Evolutionary conservation across 2,113 vertebrate species (phyloP).

Genomic region (Bolborhynchus lineola): DNA sequence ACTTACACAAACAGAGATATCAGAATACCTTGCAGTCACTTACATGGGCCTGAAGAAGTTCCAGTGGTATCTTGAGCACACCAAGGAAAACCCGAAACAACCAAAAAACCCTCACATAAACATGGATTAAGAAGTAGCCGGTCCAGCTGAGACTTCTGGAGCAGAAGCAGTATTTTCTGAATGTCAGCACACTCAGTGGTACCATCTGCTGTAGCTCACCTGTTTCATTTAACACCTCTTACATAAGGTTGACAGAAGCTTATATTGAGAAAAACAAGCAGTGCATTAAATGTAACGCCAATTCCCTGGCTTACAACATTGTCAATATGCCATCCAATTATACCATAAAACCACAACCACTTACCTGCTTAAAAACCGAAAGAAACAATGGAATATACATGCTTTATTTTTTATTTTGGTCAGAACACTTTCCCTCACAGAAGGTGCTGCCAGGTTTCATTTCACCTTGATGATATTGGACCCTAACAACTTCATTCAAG

Average conservation of each 20-base stretch:
- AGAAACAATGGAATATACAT: neutral
- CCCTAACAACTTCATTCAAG: neutral
- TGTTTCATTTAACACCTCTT: neutral
- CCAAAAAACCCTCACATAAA: neutral
- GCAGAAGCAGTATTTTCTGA: neutral
- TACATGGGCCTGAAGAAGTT: neutral
- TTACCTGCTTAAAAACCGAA: neutral
- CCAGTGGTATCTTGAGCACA: neutral
- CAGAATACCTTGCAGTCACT: neutral
- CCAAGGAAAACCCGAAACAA: neutral
- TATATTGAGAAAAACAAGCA: neutral
- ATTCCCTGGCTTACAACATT: rapidly evolving
- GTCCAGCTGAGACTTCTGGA: neutral
- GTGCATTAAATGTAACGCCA: neutral
- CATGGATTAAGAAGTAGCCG: neutral
- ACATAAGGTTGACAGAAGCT: neutral
- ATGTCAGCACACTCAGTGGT: neutral
- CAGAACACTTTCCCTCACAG: neutral
- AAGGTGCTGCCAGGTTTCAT: neutral
- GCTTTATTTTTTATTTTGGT: neutral
- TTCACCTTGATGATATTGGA: neutral
- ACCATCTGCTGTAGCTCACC: neutral
- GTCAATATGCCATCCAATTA: neutral
- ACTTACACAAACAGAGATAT: neutral
- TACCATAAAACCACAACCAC: neutral